phyloP scores from a whole-genome alignment of 2,113 vertebrate genomes.

The Heptranchias perlo region DNA sequence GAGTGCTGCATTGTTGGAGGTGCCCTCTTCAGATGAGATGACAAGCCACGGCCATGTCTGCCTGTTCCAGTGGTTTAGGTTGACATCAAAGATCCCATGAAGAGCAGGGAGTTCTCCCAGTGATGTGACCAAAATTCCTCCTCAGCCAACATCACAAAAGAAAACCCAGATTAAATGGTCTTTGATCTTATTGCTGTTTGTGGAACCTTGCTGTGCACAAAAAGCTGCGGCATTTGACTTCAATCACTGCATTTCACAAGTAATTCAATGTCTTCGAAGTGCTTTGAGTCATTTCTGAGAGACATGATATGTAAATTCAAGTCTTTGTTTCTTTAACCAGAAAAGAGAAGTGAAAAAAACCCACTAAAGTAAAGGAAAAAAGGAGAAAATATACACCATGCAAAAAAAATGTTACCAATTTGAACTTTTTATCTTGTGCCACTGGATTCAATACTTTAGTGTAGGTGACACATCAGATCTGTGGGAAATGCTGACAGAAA shows the following conservation, averaged over 20 bases:
- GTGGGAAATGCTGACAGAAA: neutral
- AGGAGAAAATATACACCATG: neutral
- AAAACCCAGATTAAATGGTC: neutral
- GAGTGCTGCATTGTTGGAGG: neutral
- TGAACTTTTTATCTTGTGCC: neutral
- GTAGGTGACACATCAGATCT: constrained; percentile 1
- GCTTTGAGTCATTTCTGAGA: neutral
- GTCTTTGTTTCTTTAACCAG: neutral
- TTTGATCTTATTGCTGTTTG: neutral
- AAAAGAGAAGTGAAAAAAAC: neutral
- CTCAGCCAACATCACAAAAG: neutral
- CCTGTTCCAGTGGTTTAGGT: neutral
- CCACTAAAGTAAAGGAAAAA: neutral
- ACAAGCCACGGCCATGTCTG: neutral
- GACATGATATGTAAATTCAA: too few relatives aligned
- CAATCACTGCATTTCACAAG: neutral
- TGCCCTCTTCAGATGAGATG: neutral
- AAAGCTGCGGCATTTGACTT: neutral
- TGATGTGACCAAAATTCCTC: too few relatives aligned
- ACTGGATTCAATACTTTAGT: constrained; percentile 15
- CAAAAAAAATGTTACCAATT: neutral
- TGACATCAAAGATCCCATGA: neutral
- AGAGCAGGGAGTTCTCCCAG: neutral
- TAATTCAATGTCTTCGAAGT: neutral
- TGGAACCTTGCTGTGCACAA: neutral